phyloP scores from a whole-genome alignment of 2,888 invertebrate species.

The Cistogaster globosa region DNA sequence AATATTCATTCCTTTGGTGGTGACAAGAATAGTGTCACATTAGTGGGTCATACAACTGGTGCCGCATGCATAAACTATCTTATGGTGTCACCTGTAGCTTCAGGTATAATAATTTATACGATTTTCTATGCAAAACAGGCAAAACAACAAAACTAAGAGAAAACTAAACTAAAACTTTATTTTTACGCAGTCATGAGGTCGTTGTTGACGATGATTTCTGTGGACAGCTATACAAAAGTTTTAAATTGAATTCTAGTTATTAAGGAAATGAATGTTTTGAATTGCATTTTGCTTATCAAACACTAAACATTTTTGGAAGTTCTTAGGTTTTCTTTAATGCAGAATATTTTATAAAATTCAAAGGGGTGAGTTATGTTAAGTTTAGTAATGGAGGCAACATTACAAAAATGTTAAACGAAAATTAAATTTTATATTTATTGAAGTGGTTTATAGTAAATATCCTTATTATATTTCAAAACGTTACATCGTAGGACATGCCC shows the following conservation, averaged over 20 bases:
- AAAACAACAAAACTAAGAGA: neutral
- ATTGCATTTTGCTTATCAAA: neutral
- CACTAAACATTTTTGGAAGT: neutral
- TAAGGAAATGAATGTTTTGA: neutral
- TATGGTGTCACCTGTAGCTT: slow-evolving; percentile 94
- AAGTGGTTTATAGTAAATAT: too few species aligned
- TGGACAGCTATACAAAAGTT: slow-evolving; percentile 9
- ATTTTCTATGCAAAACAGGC: neutral
- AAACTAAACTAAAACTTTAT: slow-evolving; percentile 3
- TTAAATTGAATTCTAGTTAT: slow-evolving; percentile 39
- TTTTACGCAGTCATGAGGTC: neutral
- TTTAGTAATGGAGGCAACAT: too few species aligned
- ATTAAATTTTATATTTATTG: too few species aligned
- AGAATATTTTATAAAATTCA: too few species aligned
- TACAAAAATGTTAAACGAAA: too few species aligned
- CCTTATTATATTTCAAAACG: too few species aligned
- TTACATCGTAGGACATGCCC: too few species aligned
- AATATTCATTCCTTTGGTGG: slow-evolving; percentile 96
- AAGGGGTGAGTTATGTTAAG: too few species aligned
- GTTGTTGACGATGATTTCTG: slow-evolving; percentile 19
- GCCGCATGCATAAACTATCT: slow-evolving; percentile 96
- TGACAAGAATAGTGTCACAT: slow-evolving; percentile 92
- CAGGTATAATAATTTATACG: slow-evolving; percentile 82
- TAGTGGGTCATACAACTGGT: slow-evolving; percentile 97
- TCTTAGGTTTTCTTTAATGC: too few species aligned